Conservation (phyloP, 1,140 invertebrate species). For the Hydropsyche tenuis region DNA sequence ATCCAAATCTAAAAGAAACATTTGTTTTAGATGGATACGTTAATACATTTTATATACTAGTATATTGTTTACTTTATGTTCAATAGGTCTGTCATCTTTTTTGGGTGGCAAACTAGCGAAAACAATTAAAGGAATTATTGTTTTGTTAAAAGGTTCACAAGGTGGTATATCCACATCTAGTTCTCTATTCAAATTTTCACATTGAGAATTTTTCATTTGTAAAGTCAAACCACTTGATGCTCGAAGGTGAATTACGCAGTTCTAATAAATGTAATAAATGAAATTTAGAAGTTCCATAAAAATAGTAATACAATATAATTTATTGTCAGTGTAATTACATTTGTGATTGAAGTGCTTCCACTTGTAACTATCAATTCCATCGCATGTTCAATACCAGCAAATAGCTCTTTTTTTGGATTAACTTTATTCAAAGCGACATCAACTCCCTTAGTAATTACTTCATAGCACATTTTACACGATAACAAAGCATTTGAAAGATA, state of each 20-base stretch:
- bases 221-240: conserved; percentile 62
- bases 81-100: conserved; percentile 68
- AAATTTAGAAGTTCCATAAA: neutral
- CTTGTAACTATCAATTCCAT: conserved; percentile 72
- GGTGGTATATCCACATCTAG: conserved; percentile 69
- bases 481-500: conserved; percentile 66
- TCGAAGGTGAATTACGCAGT: conserved; percentile 59
- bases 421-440: conserved; percentile 62
- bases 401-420: conserved; percentile 67
- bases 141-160: conserved; percentile 74
- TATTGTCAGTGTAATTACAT: conserved; percentile 52
- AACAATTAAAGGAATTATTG: conserved; percentile 68
- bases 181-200: conserved; percentile 61
- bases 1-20: conserved; percentile 61
- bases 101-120: conserved; percentile 77
- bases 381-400: conserved; percentile 73
- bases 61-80: conserved; percentile 70
- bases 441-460: conserved; percentile 59
- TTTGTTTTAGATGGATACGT: neutral
- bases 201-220: conserved; percentile 53
- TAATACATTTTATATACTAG: conserved; percentile 38
- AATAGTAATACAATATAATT: neutral
- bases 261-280: conserved; percentile 54
- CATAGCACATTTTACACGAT: conserved; percentile 56
- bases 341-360: conserved; percentile 66